Evolutionary conservation across 2,888 invertebrate species (phyloP).

Genomic region (Tenodera sinensis): DNA sequence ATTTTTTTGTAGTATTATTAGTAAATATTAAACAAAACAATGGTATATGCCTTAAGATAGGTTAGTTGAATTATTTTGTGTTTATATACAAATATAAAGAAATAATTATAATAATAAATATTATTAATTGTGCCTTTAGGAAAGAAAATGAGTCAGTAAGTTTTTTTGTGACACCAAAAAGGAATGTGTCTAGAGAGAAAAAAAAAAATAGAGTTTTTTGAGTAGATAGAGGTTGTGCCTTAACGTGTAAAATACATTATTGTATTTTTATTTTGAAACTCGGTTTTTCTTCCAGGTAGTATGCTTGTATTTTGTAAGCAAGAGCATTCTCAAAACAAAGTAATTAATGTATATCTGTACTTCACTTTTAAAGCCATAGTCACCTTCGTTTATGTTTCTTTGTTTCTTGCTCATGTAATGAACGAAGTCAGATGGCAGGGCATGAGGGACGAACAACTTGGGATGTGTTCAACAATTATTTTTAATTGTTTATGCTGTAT

Average conservation of each 20-base stretch:
- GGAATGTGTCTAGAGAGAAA: background rate
- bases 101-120: constrained; percentile 20
- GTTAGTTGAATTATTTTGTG: constrained; percentile 18
- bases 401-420: background rate
- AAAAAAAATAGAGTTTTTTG: constrained; percentile 19
- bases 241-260: constrained; percentile 8
- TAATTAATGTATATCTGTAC: background rate
- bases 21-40: constrained; percentile 25
- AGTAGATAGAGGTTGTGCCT: constrained; percentile 26
- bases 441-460: background rate
- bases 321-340: background rate
- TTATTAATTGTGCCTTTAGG: constrained; percentile 24
- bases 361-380: background rate
- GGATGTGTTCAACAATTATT: background rate
- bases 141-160: constrained; percentile 11
- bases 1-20: constrained; percentile 29
- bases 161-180: constrained; percentile 18
- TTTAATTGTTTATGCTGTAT: background rate
- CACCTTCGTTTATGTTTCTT: background rate
- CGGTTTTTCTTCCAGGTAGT: background rate
- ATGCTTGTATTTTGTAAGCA: background rate
- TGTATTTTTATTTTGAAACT: background rate
- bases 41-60: constrained; percentile 24
- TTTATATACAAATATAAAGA: constrained; percentile 16
- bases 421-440: background rate